phyloP scores from a whole-genome alignment of 2,888 invertebrate genomes.

The Alitta virens region DNA sequence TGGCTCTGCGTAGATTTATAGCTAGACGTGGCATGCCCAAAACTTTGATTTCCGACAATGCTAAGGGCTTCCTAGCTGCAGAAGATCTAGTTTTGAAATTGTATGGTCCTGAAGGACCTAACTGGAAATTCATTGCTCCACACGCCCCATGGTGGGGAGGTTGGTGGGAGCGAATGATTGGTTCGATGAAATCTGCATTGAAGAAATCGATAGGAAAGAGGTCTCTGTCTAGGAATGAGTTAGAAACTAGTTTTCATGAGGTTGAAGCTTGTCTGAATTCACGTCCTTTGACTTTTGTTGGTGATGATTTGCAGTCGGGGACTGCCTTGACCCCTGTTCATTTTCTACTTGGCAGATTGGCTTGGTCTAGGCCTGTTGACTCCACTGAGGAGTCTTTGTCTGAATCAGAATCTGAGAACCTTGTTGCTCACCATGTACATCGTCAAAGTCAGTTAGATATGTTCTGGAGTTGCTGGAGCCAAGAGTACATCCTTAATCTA shows the following conservation, averaged over 20 bases:
- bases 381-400: too few relatives aligned
- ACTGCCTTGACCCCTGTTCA: not conserved
- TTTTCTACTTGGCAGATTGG: not conserved
- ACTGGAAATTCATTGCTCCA: constrained; percentile 17
- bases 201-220: too few relatives aligned
- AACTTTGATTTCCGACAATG: not conserved
- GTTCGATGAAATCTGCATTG: too few relatives aligned
- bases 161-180: too few relatives aligned
- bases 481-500: not conserved
- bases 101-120: constrained; percentile 1
- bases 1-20: constrained; percentile 17
- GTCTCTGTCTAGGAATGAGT: not conserved
- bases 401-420: not conserved
- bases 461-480: not conserved
- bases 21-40: constrained; percentile 10
- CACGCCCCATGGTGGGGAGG: constrained; percentile 19
- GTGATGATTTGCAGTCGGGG: not conserved
- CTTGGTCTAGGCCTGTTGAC: not conserved
- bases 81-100: too few relatives aligned
- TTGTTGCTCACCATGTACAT: too few relatives aligned
- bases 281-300: constrained; percentile 5
- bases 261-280: too few relatives aligned
- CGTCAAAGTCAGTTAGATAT: not conserved
- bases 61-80: too few relatives aligned
- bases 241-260: too few relatives aligned